A percentile compares a stretch with the other conserved stretches of the same genome.
These are phyloP conservation scores for Pocillopora verrucosa DNA, from an alignment of 64 coral and sea anemone genomes.

Conservation along the genomic window DNA sequence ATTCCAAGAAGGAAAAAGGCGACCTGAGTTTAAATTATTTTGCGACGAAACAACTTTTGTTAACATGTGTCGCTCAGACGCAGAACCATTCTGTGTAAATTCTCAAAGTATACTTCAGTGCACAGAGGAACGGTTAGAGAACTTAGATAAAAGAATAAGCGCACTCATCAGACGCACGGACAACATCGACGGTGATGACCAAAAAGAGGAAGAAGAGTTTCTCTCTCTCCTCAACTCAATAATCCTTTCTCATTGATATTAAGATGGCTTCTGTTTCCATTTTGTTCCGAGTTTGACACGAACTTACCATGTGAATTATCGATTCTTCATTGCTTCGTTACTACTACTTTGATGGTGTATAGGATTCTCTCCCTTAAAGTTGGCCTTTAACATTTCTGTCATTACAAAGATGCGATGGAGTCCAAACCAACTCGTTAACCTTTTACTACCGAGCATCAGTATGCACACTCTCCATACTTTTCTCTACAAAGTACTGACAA, in stretches of 20 bases:
- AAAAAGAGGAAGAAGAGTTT: not conserved
- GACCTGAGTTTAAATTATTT: not conserved
- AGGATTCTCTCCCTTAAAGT: too few relatives aligned
- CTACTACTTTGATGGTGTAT: too few relatives aligned
- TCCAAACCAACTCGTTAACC: too few relatives aligned
- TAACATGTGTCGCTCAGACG: not conserved
- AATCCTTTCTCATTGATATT: not conserved
- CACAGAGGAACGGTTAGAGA: not conserved
- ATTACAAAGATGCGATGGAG: too few relatives aligned
- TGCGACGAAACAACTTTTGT: not conserved
- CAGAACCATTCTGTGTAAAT: conserved; percentile 9
- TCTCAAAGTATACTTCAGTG: not conserved
- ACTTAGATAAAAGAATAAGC: not conserved
- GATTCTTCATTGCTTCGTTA: too few relatives aligned
- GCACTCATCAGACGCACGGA: not conserved
- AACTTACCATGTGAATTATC: too few relatives aligned
- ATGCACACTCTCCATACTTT: too few relatives aligned
- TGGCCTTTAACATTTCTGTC: too few relatives aligned
- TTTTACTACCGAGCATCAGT: too few relatives aligned
- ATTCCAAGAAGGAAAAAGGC: not conserved
- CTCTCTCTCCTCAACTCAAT: not conserved
- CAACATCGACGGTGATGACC: not conserved
- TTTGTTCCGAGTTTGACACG: too few relatives aligned
- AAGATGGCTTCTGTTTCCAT: too few relatives aligned
- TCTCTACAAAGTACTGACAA: too few relatives aligned